Percentiles rank a stretch among this genome's conserved stretches.
These are phyloP conservation scores for Pomacea maculata DNA, from an alignment of 1,140 invertebrate species.

Conservation along the genomic window DNA sequence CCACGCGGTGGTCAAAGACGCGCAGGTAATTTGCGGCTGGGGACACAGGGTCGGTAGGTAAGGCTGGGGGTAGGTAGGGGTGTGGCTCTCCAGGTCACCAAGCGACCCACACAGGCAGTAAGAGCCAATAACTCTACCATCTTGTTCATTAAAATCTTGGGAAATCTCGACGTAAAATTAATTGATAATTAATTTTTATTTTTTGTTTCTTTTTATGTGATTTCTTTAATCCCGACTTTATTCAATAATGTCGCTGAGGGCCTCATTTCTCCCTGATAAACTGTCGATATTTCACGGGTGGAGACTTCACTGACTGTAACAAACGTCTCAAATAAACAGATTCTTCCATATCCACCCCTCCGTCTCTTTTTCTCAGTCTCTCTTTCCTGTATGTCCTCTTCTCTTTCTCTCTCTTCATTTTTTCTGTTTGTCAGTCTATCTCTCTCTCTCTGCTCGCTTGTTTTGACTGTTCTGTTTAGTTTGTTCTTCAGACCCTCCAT, in stretches of 20 bases:
- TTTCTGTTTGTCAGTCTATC: neutral
- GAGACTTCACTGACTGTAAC: neutral
- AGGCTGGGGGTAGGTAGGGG: no score
- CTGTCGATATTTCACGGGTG: neutral
- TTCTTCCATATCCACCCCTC: neutral
- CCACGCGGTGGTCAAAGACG: no score
- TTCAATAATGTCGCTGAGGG: neutral
- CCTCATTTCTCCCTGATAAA: neutral
- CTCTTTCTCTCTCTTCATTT: conserved; percentile 3
- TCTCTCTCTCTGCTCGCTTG: neutral
- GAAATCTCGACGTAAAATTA: no score
- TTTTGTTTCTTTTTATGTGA: neutral
- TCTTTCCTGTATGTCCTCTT: conserved; percentile 1
- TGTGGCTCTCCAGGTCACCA: no score
- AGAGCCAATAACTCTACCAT: no score
- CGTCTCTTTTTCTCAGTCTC: neutral
- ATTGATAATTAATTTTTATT: neutral
- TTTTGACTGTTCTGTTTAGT: no score
- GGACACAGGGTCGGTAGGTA: no score
- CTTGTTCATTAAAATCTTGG: no score
- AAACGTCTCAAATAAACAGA: neutral
- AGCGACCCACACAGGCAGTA: no score
- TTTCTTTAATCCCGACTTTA: neutral
- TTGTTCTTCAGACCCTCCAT: no score
- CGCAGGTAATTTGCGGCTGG: no score